These are phyloP conservation scores for Drosophila bocki DNA, from an alignment of 1,140 invertebrate species.

Conservation along the genomic window DNA sequence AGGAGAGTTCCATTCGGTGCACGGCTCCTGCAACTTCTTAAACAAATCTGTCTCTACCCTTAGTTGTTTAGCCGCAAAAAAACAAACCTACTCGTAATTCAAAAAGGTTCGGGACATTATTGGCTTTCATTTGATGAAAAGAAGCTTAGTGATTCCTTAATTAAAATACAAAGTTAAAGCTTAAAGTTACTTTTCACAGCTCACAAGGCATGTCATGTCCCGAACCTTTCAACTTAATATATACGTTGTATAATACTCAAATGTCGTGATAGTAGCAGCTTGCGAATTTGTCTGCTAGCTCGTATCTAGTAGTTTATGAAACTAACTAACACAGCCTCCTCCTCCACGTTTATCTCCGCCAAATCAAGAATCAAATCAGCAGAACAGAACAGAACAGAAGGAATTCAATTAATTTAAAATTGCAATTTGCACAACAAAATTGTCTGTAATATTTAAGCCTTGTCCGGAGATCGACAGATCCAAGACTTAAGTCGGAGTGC, in stretches of 20 bases:
- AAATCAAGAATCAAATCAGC: conserved; percentile 14
- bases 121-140: conserved; percentile 4
- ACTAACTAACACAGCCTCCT: conserved; percentile 26
- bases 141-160: conserved; percentile 1
- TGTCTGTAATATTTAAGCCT: conserved; percentile 68
- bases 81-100: conserved; percentile 52
- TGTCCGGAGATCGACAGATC: conserved; percentile 46
- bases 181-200: not conserved
- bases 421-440: conserved; percentile 46
- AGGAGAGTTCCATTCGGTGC: conserved; percentile 56
- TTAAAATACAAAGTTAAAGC: not conserved
- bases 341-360: conserved; percentile 20
- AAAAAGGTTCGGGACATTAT: conserved; percentile 35
- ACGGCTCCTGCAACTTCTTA: conserved; percentile 55
- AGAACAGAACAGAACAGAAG: conserved; percentile 22
- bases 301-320: conserved; percentile 58
- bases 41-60: conserved; percentile 56
- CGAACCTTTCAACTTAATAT: conserved; percentile 49
- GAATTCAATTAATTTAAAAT: conserved; percentile 51
- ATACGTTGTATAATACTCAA: conserved; percentile 79
- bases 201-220: conserved; percentile 28
- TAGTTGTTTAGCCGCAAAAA: conserved; percentile 58
- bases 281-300: conserved; percentile 69
- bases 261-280: conserved; percentile 80
- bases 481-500: conserved; percentile 60